Conservation (phyloP, 2,888 invertebrate species). For the Melinaea menophilus region DNA sequence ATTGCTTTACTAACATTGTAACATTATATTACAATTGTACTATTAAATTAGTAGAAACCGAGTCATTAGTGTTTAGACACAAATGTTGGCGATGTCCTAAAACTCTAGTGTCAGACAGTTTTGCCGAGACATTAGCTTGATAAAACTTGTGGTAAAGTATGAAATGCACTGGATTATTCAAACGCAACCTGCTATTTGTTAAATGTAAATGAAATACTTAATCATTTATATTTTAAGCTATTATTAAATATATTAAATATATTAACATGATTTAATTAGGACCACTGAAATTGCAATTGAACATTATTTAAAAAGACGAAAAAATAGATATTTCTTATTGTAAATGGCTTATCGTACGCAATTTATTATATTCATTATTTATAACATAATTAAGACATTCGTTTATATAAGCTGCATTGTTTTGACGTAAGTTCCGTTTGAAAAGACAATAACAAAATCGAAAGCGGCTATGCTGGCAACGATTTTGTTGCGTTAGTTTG, state of each 20-base stretch:
- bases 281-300: too few species aligned
- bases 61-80: slow-evolving; percentile 1
- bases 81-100: slow-evolving; percentile 1
- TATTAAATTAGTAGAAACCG: slow-evolving; percentile 1
- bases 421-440: slow-evolving; percentile 44
- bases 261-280: too few species aligned
- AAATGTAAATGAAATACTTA: neutral
- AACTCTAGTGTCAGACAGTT: slow-evolving; percentile 4
- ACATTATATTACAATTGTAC: neutral
- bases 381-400: too few species aligned
- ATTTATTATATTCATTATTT: too few species aligned
- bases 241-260: too few species aligned
- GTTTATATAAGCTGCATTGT: slow-evolving; percentile 29
- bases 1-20: neutral
- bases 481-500: slow-evolving; percentile 33
- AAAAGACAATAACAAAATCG: slow-evolving; percentile 62
- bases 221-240: neutral
- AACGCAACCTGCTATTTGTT: slow-evolving; percentile 15
- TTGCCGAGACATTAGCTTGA: slow-evolving; percentile 28
- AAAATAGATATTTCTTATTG: too few species aligned
- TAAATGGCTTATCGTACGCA: too few species aligned
- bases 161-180: slow-evolving; percentile 8
- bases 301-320: too few species aligned
- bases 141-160: slow-evolving; percentile 19
- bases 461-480: slow-evolving; percentile 41